Conservation (phyloP, 2,113 vertebrate species). For the Megalops atlanticus region DNA sequence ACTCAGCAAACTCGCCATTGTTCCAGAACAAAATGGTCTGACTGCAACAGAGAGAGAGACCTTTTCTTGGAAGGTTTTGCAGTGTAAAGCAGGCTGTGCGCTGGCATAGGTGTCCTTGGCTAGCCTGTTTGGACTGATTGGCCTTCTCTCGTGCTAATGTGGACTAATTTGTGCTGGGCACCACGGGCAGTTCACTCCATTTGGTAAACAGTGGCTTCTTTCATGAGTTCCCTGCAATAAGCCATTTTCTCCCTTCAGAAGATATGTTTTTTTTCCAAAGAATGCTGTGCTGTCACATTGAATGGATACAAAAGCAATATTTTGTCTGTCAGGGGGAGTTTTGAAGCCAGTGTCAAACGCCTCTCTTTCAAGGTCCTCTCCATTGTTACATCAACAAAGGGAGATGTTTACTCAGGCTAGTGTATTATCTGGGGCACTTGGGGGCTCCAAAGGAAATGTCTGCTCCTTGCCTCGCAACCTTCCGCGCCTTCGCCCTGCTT, state of each 20-base stretch:
- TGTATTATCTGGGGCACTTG: constrained; percentile 50
- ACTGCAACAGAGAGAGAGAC: background rate
- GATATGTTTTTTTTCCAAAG: background rate
- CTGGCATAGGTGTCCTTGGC: background rate
- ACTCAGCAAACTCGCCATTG: background rate
- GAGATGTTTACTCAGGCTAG: constrained; percentile 49
- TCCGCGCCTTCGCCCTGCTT: constrained; percentile 20
- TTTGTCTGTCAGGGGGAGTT: constrained; percentile 37
- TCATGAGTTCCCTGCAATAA: background rate
- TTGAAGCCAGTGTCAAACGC: constrained; percentile 41
- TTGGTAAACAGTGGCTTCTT: constrained; percentile 12
- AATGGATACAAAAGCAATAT: constrained; percentile 26
- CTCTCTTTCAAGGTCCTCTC: constrained; percentile 40
- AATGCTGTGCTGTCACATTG: background rate
- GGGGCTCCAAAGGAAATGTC: constrained; percentile 33
- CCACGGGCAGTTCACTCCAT: background rate
- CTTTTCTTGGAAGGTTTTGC: background rate
- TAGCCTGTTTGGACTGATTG: background rate
- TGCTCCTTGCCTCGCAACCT: constrained; percentile 16
- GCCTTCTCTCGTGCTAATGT: background rate
- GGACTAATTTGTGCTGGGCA: constrained; percentile 11
- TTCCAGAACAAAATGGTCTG: background rate
- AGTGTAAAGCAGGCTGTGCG: background rate
- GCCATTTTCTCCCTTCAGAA: background rate
- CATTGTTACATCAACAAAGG: constrained; percentile 55